These are phyloP conservation scores for Amazona ochrocephala DNA, from an alignment of 2,797 vertebrate species.

Conservation along the genomic window DNA sequence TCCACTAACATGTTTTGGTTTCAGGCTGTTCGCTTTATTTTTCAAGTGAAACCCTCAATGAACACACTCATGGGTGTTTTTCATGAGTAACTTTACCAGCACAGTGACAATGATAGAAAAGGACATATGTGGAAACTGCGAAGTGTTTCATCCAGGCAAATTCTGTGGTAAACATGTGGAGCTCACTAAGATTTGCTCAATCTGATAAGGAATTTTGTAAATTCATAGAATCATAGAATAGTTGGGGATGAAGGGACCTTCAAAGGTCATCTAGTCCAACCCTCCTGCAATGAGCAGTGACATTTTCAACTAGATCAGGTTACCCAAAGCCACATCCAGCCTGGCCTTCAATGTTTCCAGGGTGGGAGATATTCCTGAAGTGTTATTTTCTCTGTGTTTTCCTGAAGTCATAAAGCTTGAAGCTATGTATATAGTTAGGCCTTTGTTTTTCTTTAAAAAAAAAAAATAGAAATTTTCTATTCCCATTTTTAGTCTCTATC, in stretches of 20 bases:
- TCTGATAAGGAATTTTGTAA: background rate
- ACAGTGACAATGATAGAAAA: background rate
- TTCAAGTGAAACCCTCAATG: background rate
- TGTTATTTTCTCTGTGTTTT: background rate
- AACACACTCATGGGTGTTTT: background rate
- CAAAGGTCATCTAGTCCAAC: background rate
- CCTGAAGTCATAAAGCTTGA: background rate
- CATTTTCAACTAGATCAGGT: background rate
- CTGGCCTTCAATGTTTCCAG: background rate
- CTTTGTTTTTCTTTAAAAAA: background rate
- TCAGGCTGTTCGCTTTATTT: background rate
- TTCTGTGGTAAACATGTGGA: background rate
- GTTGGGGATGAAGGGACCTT: background rate
- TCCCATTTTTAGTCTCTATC: background rate
- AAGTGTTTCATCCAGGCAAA: background rate
- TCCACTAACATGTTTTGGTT: background rate
- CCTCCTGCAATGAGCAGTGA: background rate
- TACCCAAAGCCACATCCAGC: background rate
- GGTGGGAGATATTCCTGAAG: background rate
- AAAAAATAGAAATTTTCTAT: background rate
- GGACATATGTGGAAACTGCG: background rate
- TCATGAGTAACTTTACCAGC: background rate
- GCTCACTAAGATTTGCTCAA: background rate
- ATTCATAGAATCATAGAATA: background rate
- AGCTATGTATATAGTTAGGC: background rate